Conservation (phyloP, 2,797 vertebrate genomes). For the Perodicticus potto region DNA sequence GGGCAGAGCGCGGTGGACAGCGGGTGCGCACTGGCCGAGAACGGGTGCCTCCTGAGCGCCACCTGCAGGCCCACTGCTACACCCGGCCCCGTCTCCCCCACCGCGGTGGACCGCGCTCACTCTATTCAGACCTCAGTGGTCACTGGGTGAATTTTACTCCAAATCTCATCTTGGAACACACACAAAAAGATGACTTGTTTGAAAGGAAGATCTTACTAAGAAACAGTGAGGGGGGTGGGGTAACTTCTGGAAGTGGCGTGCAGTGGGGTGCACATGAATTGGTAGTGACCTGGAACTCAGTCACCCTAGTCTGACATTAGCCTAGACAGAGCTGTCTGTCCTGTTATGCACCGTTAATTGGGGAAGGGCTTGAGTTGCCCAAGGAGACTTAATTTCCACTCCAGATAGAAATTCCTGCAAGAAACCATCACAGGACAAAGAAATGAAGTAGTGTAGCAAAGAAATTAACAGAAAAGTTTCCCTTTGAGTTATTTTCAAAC, state of each 20-base stretch:
- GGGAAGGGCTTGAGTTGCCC: background rate
- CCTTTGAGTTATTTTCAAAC: slow-evolving; percentile 25
- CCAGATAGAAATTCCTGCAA: background rate
- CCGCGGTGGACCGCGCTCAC: background rate
- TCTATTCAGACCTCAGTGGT: background rate
- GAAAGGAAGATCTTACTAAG: slow-evolving; percentile 6
- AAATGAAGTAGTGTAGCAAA: background rate
- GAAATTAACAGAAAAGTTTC: background rate
- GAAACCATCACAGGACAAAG: background rate
- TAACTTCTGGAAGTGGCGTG: background rate
- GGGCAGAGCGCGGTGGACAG: background rate
- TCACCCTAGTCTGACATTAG: fast-evolving
- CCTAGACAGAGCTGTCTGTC: background rate
- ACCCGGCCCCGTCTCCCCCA: background rate
- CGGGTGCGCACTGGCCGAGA: background rate
- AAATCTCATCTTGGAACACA: background rate
- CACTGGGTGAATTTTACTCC: background rate
- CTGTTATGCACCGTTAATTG: background rate
- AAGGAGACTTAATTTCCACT: background rate
- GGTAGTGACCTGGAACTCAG: background rate
- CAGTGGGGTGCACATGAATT: fast-evolving
- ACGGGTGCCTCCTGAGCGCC: background rate
- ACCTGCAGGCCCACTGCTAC: background rate
- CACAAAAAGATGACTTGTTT: background rate
- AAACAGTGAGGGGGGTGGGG: background rate